A percentile compares a stretch with the other conserved stretches of the same genome.
Evolutionary conservation across 2,797 vertebrate genomes (phyloP).

Genomic region (Danio aesculapii): DNA sequence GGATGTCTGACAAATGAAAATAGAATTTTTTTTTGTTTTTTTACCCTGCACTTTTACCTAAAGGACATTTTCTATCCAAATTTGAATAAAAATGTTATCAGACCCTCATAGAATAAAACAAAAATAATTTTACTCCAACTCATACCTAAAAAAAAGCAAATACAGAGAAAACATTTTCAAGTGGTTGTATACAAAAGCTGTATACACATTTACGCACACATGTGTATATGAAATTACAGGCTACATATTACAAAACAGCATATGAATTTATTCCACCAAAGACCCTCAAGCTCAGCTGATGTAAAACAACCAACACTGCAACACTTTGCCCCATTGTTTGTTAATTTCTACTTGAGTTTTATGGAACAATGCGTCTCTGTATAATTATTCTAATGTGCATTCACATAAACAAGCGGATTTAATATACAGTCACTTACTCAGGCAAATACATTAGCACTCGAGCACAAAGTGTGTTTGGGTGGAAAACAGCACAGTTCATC

Average conservation of each 20-base stretch:
- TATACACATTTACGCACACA: no score
- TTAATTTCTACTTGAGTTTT: slow-evolving; percentile 15
- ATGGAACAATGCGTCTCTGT: slow-evolving; percentile 26
- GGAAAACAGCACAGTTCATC: background rate
- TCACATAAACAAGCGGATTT: slow-evolving; percentile 29
- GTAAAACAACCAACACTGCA: slow-evolving; percentile 3
- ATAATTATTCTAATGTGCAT: slow-evolving; percentile 27
- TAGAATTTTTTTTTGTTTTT: no score
- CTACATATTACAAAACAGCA: slow-evolving; percentile 8
- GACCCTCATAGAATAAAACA: no score
- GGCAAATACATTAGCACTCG: slow-evolving; percentile 8
- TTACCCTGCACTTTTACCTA: no score
- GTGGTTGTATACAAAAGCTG: no score
- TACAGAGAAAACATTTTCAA: no score
- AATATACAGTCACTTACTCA: slow-evolving; percentile 34
- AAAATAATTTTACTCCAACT: no score
- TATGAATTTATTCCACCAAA: background rate
- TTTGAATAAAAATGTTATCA: no score
- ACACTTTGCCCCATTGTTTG: slow-evolving; percentile 1
- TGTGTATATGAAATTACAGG: background rate
- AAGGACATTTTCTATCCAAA: no score
- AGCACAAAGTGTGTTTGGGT: background rate
- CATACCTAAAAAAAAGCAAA: no score
- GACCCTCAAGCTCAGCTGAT: background rate
- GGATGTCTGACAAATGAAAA: no score